Evolutionary conservation across 1,140 invertebrate genomes (phyloP), one percentile per base, ranked within the genome.

Genomic region (Procambarus clarkii): DNA sequence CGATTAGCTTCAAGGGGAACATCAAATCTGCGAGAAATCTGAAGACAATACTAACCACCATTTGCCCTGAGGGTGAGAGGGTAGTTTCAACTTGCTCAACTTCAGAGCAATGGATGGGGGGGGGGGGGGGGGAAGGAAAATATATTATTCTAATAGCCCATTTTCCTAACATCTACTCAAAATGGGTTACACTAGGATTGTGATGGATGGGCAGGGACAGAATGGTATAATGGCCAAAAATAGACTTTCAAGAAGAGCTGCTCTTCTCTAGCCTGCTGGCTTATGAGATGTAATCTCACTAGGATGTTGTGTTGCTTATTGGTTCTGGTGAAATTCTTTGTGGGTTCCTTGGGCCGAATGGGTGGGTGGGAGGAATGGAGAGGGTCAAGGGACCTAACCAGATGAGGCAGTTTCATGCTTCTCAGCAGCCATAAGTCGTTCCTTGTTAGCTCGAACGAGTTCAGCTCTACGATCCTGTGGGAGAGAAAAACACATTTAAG

Each of bases 381-480:
- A 64, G 71, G 58, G 44, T 34, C 64, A n/a, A 64, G 54, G 13
- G 18, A 60, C 76, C 95, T 96, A 96, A 93, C 96, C 96, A 93
- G 96, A 96, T 91, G 95, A 96, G 88, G 95, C 95, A 93, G 95
- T 95, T 93, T 95, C 95, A 86, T 95, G 95, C 93, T 94, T 94
- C 44, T 93, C 94, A 71, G 89, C 93, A 94, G 93, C 94, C 94
- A 91, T 94, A 86, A 95, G 95, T 92, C 96, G 96, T 92, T 96
- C 96, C 95, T 97, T 98, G 94, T 98, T 98, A 95, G 97, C 97
- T 93, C 97, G 97, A 90, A 98, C 97, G 93, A 97, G 95, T 94
- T 97, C 97, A 77, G 97, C 97, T 94, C 97, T 97, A 94, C 96
- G 96, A 95, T 98, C 97, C 97, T 98, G 95, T 71, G 69, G 69